phyloP scores from a whole-genome alignment of 2,113 vertebrate genomes.

The Notechis scutatus region DNA sequence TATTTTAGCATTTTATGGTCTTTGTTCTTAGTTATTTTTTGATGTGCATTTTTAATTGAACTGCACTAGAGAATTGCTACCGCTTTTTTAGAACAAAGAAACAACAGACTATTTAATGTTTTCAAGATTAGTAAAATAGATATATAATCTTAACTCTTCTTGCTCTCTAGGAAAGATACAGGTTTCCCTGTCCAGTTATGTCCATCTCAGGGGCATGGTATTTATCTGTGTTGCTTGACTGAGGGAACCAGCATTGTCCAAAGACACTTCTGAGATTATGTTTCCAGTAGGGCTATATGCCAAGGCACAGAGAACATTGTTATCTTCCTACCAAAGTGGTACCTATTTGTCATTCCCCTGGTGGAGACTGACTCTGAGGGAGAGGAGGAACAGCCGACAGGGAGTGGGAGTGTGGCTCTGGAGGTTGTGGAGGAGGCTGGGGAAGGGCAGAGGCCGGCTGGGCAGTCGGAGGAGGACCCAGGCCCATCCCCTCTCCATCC shows the following conservation, averaged over 20 bases:
- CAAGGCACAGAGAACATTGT: neutral
- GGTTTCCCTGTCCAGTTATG: neutral
- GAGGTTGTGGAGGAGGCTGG: too few species aligned
- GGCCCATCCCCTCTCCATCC: too few species aligned
- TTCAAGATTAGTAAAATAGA: neutral
- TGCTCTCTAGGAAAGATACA: neutral
- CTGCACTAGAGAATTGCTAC: neutral
- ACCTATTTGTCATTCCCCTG: neutral
- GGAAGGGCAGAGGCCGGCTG: too few species aligned
- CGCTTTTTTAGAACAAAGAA: neutral
- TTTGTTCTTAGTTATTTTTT: neutral
- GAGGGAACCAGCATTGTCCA: neutral
- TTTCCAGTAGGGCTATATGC: too few species aligned
- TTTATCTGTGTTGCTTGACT: neutral
- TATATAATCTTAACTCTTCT: neutral
- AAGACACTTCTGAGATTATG: neutral
- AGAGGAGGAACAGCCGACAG: too few species aligned
- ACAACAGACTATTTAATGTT: neutral
- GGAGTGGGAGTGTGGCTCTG: too few species aligned
- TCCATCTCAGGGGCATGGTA: too few species aligned
- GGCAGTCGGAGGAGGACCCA: too few species aligned
- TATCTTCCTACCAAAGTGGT: neutral
- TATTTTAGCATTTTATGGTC: neutral
- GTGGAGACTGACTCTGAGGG: too few species aligned
- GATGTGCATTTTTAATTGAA: neutral